phyloP scores from a whole-genome alignment of 2,888 invertebrate species.

The Sesamia inferens region DNA sequence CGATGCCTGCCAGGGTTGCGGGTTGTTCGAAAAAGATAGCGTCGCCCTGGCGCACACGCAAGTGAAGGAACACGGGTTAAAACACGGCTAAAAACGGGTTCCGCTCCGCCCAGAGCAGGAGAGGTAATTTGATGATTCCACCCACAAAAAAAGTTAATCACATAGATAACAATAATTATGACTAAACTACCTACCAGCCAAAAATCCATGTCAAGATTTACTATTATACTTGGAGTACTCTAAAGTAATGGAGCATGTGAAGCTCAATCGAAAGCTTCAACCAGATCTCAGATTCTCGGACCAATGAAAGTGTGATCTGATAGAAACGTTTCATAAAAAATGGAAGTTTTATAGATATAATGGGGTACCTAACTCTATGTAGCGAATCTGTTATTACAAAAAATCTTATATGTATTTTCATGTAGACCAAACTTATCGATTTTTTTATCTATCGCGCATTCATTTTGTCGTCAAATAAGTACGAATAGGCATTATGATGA shows the following conservation, averaged over 20 bases:
- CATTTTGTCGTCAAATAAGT: constrained; percentile 1
- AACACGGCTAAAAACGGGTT: no score
- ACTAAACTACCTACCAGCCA: neutral
- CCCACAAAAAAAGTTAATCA: no score
- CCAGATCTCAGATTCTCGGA: neutral
- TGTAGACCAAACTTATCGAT: neutral
- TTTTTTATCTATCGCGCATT: neutral
- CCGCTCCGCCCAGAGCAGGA: no score
- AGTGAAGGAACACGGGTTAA: no score
- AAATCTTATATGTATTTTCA: neutral
- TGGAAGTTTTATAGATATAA: neutral
- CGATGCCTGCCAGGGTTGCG: no score
- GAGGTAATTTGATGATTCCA: no score
- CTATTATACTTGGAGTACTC: no score
- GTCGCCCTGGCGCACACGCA: no score
- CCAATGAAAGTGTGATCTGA: neutral
- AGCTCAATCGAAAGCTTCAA: constrained; percentile 13
- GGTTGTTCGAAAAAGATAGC: no score
- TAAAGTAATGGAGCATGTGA: neutral
- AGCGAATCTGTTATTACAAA: neutral
- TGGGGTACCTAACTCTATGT: neutral
- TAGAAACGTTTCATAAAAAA: no score
- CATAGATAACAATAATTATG: neutral
- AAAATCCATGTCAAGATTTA: neutral
- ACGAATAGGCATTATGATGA: neutral